Base-by-base conservation (phyloP, 2,797 vertebrate species). In the Telmatherina bonti region DNA sequence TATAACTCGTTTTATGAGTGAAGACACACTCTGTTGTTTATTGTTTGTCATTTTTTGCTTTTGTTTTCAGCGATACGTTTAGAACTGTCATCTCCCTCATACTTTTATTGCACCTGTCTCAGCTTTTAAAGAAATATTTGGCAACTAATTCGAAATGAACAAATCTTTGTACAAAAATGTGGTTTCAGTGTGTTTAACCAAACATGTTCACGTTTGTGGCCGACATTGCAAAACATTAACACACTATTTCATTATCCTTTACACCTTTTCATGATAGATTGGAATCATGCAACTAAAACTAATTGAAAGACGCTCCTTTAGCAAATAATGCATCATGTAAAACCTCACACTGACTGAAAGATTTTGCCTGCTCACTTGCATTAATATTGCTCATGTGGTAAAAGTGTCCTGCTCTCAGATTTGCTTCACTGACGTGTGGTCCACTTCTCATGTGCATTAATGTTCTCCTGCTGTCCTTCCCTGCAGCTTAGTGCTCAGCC, bases 311-410 rank as follows among this genome's bases (percentile, higher is more conserved):
- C 38, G 16, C 38, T 41, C 16, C 13, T 41, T 41, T 5, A 35
- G 33, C 33, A 35, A 12, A 35, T 35, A 16, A 38, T 58, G 16
- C 8, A 52, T n/a, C 38, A 16, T 33, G 22, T 13, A 63, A 30
- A 58, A 26, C 16, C 16, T 57, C 36, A 70, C 41, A 24, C 20
- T 41, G 5, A 41, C 16, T 31, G 7, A 27, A 30, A 27, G 11
- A n/a, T 30, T 43, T 58, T 27, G 10, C 45, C 54, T 20, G n/a
- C 5, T 53, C 36, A 29, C 62, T 38, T 53, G 16, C 31, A 43
- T 60, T 53, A 11, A 47, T 66, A 73, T 26, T 54, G 29, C 12
- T 61, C 24, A 30, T 35, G 8, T 55, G 62, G 27, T 72, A 53
- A 47, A 61, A 57, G 5, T 58, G 30, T 47, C 16, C 36, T 30